phyloP scores from a whole-genome alignment of 2,113 vertebrate genomes.

The Cynoglossus semilaevis region DNA sequence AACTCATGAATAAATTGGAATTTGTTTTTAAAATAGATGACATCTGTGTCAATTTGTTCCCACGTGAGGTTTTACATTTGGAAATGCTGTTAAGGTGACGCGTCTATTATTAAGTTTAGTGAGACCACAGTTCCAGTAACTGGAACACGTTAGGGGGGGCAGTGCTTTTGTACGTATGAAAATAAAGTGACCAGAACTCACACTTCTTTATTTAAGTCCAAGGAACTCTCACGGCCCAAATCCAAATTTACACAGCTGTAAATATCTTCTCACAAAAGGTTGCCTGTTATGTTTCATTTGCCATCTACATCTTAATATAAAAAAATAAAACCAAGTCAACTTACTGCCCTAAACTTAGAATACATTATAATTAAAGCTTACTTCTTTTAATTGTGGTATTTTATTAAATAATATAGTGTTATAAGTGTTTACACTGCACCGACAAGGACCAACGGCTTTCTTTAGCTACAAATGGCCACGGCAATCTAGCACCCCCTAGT shows the following conservation, averaged over 20 bases:
- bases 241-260: conserved; percentile 20
- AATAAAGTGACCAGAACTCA: conserved; percentile 24
- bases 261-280: conserved; percentile 25
- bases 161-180: conserved; percentile 19
- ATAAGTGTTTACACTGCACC: not conserved
- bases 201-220: conserved; percentile 34
- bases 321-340: not conserved
- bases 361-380: not conserved
- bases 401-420: not conserved
- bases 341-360: not conserved
- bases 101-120: not conserved
- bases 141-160: not conserved
- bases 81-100: not conserved
- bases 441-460: not conserved
- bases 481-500: conserved; percentile 35
- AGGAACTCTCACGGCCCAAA: conserved; percentile 10
- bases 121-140: not conserved
- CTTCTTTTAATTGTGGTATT: not conserved
- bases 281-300: not conserved
- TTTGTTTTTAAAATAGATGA: conserved; percentile 45
- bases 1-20: conserved; percentile 68
- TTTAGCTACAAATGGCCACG: conserved; percentile 9
- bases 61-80: not conserved
- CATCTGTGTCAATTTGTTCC: conserved; percentile 7
- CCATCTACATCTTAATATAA: conserved; percentile 15